These are phyloP conservation scores for Homarus gammarus DNA, from an alignment of 2,888 invertebrate genomes.

Conservation along the genomic window DNA sequence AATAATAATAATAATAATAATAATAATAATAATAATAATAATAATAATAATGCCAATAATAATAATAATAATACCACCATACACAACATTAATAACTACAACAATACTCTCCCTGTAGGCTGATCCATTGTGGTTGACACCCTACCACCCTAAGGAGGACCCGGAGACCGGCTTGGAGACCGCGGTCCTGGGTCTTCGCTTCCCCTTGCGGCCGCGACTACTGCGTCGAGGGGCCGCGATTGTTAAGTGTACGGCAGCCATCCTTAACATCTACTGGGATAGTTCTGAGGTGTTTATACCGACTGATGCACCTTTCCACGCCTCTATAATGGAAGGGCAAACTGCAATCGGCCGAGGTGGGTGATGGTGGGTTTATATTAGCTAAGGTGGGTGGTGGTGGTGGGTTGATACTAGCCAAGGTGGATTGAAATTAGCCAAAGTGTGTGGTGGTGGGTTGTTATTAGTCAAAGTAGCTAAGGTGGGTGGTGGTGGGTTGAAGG, in stretches of 20 bases:
- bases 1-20: too few species aligned
- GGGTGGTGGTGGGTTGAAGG: too few species aligned
- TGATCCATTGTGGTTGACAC: conserved; percentile 31
- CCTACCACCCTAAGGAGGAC: conserved; percentile 34
- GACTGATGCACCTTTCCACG: conserved; percentile 44
- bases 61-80: too few species aligned
- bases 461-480: too few species aligned
- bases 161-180: conserved; percentile 33
- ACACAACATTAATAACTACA: too few species aligned
- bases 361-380: neutral
- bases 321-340: conserved; percentile 51
- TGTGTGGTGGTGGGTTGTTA: too few species aligned
- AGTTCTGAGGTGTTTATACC: conserved; percentile 34
- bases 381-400: too few species aligned
- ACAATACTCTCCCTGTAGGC: conserved; percentile 11
- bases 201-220: conserved; percentile 41
- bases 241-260: conserved; percentile 44
- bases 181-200: conserved; percentile 28
- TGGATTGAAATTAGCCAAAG: too few species aligned
- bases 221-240: conserved; percentile 20
- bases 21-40: too few species aligned
- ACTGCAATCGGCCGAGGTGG: conserved; percentile 22
- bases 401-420: too few species aligned
- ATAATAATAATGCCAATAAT: too few species aligned
- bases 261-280: conserved; percentile 46